Evolutionary conservation across 2,797 vertebrate species (phyloP).

Genomic region (Valencia hispanica): DNA sequence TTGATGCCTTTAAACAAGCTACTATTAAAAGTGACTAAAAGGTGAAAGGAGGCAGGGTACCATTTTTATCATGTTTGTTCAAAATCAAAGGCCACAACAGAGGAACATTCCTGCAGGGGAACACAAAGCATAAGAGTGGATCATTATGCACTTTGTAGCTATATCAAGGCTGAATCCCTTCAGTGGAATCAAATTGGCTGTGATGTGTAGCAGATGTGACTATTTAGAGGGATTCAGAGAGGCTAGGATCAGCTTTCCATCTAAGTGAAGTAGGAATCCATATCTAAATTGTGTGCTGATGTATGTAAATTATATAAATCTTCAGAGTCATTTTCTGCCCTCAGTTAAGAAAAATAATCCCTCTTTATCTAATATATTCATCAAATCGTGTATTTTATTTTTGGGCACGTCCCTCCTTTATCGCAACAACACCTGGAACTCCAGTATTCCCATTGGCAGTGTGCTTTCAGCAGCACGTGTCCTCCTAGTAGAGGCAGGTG

Average conservation of each 20-base stretch:
- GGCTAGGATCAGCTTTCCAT: constrained; percentile 33
- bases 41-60: constrained; percentile 33
- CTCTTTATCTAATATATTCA: constrained; percentile 33
- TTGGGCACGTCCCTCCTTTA: constrained; percentile 4
- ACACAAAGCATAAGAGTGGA: constrained; percentile 44
- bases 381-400: constrained; percentile 26
- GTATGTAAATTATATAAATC: neutral
- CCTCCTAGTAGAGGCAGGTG: constrained; percentile 58
- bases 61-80: constrained; percentile 64
- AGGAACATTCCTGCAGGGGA: constrained; percentile 51
- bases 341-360: constrained; percentile 10
- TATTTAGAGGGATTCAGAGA: constrained; percentile 25
- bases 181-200: constrained; percentile 37
- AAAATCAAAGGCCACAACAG: constrained; percentile 63
- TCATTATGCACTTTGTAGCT: constrained; percentile 56
- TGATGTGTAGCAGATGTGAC: constrained; percentile 35
- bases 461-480: constrained; percentile 18
- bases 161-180: constrained; percentile 53
- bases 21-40: constrained; percentile 55
- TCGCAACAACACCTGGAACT: constrained; percentile 45
- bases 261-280: constrained; percentile 1
- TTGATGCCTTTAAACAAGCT: constrained; percentile 52
- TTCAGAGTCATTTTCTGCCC: neutral
- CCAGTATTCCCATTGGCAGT: constrained; percentile 30
- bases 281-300: neutral